These are phyloP conservation scores for Gymnocheta viridis DNA, from an alignment of 2,888 invertebrate species.

Conservation along the genomic window DNA sequence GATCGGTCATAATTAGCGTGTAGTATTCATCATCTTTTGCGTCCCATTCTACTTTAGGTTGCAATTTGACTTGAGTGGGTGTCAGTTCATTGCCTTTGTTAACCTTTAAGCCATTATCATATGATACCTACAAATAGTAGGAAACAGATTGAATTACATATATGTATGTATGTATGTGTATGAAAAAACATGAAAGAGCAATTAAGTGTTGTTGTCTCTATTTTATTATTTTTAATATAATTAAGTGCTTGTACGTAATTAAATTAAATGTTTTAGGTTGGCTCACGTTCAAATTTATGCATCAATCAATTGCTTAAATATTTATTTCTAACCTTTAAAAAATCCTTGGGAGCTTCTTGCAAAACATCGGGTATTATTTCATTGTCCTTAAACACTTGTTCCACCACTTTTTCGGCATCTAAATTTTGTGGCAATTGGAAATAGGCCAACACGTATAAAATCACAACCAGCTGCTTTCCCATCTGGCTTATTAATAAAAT, in stretches of 20 bases:
- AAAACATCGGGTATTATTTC: constrained; percentile 74
- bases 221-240: too few relatives aligned
- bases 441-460: constrained; percentile 25
- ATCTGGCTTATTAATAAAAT: constrained; percentile 51
- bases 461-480: constrained; percentile 39
- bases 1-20: constrained; percentile 84
- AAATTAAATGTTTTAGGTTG: too few relatives aligned
- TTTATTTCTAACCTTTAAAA: constrained; percentile 66
- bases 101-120: constrained; percentile 81
- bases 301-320: too few relatives aligned
- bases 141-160: not conserved
- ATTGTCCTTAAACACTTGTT: constrained; percentile 65
- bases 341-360: constrained; percentile 70
- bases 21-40: constrained; percentile 71
- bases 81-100: constrained; percentile 87
- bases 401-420: constrained; percentile 44
- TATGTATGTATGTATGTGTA: not conserved
- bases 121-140: constrained; percentile 62
- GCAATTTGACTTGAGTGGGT: constrained; percentile 83
- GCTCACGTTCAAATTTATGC: too few relatives aligned
- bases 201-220: not conserved
- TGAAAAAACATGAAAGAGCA: not conserved
- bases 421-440: not conserved
- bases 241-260: too few relatives aligned
- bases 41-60: constrained; percentile 73